Conservation (phyloP, 2,113 vertebrate genomes). For the Brachypteracias leptosomus region DNA sequence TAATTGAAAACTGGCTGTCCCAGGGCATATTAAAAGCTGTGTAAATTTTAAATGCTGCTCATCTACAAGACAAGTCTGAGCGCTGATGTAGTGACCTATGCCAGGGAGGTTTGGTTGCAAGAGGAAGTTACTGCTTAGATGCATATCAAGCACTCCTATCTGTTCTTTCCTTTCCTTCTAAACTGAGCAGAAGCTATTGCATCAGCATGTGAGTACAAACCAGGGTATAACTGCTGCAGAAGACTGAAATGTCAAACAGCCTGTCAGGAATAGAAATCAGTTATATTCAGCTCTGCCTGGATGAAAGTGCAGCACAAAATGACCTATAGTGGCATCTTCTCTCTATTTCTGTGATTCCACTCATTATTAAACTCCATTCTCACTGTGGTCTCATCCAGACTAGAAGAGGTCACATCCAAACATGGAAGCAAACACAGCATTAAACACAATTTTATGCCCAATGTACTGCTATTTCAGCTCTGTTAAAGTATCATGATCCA, state of each 20-base stretch:
- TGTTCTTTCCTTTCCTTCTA: not conserved
- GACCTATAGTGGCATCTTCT: not conserved
- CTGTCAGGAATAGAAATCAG: conserved; percentile 17
- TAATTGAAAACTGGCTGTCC: not conserved
- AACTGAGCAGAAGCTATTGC: conserved; percentile 13
- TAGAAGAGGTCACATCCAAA: not conserved
- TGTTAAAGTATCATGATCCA: not conserved
- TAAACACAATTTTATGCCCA: not conserved
- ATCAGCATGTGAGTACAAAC: not conserved
- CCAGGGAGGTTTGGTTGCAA: not conserved
- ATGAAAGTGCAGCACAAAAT: not conserved
- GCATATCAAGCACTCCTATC: not conserved
- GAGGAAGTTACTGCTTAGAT: conserved; percentile 14
- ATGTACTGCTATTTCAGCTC: not conserved
- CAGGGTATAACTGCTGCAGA: not conserved
- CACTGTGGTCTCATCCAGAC: not conserved
- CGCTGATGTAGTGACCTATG: not conserved
- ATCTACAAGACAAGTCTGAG: not conserved
- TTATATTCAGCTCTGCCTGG: not conserved
- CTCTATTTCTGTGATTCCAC: not conserved
- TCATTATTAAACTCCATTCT: conserved; percentile 8
- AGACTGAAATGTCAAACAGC: conserved; percentile 31
- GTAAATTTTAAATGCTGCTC: conserved; percentile 1
- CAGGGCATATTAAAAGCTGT: not conserved
- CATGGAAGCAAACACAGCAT: not conserved